Conservation (phyloP, 2,113 vertebrate species). For the Xenopus laevis region DNA sequence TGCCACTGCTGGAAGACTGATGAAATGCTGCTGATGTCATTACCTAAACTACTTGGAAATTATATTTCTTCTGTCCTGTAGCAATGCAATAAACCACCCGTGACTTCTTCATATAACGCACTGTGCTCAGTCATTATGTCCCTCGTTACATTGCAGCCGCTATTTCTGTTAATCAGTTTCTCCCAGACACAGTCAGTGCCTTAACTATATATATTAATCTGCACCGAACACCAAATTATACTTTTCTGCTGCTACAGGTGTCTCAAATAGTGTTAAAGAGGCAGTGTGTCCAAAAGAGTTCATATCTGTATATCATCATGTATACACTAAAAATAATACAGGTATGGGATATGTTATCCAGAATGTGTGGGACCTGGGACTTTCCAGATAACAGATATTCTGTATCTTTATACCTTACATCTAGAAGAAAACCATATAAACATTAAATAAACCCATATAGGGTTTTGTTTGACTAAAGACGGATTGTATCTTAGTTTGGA, state of each 20-base stretch:
- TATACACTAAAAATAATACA: too few relatives aligned
- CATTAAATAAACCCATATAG: too few relatives aligned
- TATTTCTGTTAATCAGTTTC: neutral
- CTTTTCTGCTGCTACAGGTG: neutral
- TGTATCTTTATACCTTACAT: too few relatives aligned
- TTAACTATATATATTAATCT: neutral
- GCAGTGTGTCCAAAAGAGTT: too few relatives aligned
- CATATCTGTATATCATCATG: too few relatives aligned
- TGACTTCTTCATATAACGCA: neutral
- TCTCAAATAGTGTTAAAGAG: too few relatives aligned
- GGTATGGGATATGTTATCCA: too few relatives aligned
- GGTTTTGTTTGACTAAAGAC: too few relatives aligned
- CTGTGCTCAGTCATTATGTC: neutral
- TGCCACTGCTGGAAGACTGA: neutral
- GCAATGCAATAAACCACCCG: neutral
- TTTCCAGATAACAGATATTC: too few relatives aligned
- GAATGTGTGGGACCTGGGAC: too few relatives aligned
- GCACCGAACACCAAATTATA: neutral
- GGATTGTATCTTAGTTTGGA: too few relatives aligned
- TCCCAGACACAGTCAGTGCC: neutral
- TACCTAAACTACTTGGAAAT: conserved; percentile 3
- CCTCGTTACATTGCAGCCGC: neutral
- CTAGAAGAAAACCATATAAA: too few relatives aligned
- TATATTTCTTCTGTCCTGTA: conserved; percentile 2
- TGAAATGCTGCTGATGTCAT: neutral